These are phyloP conservation scores for Drosophila limbata DNA, from an alignment of 2,888 invertebrate species.

Conservation along the genomic window DNA sequence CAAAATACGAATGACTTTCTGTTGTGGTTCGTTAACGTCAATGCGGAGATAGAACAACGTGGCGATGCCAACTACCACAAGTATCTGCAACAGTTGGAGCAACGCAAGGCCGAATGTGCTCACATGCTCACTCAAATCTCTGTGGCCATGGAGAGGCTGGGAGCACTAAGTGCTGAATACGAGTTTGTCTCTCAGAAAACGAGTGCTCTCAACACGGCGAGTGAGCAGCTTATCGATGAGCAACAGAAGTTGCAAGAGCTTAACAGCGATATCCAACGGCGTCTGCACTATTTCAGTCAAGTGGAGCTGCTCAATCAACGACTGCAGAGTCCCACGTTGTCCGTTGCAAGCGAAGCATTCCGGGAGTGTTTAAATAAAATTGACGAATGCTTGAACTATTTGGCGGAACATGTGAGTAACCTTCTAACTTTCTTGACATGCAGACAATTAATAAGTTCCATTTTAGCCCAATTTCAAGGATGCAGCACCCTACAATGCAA, in stretches of 20 bases:
- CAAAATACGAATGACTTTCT: constrained; percentile 89
- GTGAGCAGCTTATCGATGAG: constrained; percentile 95
- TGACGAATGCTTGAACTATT: constrained; percentile 94
- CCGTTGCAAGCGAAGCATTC: constrained; percentile 94
- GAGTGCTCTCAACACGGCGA: constrained; percentile 94
- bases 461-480: constrained; percentile 93
- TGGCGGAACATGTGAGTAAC: constrained; percentile 90
- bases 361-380: constrained; percentile 92
- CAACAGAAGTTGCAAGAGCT: constrained; percentile 93
- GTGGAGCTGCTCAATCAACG: constrained; percentile 93
- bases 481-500: constrained; percentile 91
- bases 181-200: constrained; percentile 96
- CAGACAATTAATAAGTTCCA: background rate
- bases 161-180: constrained; percentile 91
- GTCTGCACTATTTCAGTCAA: constrained; percentile 94
- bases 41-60: constrained; percentile 89
- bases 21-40: constrained; percentile 91
- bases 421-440: background rate
- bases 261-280: constrained; percentile 92
- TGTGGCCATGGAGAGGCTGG: constrained; percentile 89
- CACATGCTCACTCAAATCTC: constrained; percentile 89
- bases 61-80: constrained; percentile 89
- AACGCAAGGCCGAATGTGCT: constrained; percentile 89
- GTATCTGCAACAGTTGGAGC: constrained; percentile 90
- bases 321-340: constrained; percentile 91